phyloP scores from a whole-genome alignment of 2,888 invertebrate genomes.

The Ceraclea dissimilis region DNA sequence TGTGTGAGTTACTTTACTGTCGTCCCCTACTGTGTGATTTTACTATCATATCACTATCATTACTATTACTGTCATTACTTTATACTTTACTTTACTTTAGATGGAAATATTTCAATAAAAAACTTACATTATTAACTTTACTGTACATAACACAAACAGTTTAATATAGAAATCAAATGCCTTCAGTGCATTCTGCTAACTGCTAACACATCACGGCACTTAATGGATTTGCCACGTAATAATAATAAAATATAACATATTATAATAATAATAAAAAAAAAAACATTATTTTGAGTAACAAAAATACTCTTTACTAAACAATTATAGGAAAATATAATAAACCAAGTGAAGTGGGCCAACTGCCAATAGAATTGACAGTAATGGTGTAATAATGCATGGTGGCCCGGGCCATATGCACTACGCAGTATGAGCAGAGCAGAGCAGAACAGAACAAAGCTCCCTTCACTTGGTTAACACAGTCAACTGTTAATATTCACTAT shows the following conservation, averaged over 20 bases:
- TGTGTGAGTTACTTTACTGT: too few species aligned
- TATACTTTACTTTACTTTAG: constrained; percentile 21
- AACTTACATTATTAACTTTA: constrained; percentile 15
- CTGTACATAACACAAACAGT: constrained; percentile 17
- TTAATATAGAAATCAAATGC: constrained; percentile 4
- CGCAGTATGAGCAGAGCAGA: too few species aligned
- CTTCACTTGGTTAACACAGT: neutral
- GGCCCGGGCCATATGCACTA: too few species aligned
- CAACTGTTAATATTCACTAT: neutral
- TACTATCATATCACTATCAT: neutral
- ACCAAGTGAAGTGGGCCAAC: neutral
- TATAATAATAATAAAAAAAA: constrained; percentile 53
- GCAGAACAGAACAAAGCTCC: neutral
- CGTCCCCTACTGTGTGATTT: too few species aligned
- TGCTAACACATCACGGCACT: constrained; percentile 60
- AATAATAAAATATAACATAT: constrained; percentile 74
- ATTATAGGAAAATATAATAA: constrained; percentile 25
- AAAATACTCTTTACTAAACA: constrained; percentile 24
- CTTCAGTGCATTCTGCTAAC: constrained; percentile 29
- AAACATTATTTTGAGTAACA: constrained; percentile 36
- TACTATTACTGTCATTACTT: constrained; percentile 13
- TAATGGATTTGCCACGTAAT: constrained; percentile 73
- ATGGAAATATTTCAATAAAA: constrained; percentile 18
- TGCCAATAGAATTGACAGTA: too few species aligned
- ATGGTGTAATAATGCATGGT: too few species aligned